A percentile compares a stretch with the other conserved stretches of the same genome.
Conservation (phyloP, 2,113 vertebrate species). For the Bubo bubo region DNA sequence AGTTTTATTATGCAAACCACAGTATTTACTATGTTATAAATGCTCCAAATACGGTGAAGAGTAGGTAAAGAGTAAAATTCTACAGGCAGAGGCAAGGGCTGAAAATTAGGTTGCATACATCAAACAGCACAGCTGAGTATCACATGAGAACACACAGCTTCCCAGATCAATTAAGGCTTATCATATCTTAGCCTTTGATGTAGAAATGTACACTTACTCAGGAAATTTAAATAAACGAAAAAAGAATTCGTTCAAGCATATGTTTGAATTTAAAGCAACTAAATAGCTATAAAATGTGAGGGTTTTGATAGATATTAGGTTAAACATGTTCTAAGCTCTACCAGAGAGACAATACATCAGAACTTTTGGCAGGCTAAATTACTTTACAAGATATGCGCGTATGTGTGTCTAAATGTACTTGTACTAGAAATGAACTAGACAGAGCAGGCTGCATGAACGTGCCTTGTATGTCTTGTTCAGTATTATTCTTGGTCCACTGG, state of each 20-base stretch:
- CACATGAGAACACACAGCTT: not conserved
- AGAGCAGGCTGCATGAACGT: not conserved
- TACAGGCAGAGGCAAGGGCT: not conserved
- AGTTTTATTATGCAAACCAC: not conserved
- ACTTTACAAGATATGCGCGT: not conserved
- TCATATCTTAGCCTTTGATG: not conserved
- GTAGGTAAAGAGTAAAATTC: not conserved
- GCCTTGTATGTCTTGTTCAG: not conserved
- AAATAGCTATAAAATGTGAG: not conserved
- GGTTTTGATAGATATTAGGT: not conserved
- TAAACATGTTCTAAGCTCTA: not conserved
- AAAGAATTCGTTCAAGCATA: not conserved
- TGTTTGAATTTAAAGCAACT: not conserved
- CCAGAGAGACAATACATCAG: not conserved
- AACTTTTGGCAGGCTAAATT: not conserved
- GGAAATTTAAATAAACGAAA: not conserved
- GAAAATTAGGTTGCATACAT: not conserved
- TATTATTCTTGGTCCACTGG: not conserved
- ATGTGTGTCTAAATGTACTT: not conserved
- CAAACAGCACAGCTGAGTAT: not conserved
- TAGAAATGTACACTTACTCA: not conserved
- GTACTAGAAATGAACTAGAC: not conserved
- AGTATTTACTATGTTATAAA: not conserved
- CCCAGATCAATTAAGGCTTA: not conserved
- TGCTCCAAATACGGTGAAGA: not conserved